These are phyloP conservation scores for Habroteleia sp. DNA, from an alignment of 2,888 invertebrate species.

Conservation along the genomic window DNA sequence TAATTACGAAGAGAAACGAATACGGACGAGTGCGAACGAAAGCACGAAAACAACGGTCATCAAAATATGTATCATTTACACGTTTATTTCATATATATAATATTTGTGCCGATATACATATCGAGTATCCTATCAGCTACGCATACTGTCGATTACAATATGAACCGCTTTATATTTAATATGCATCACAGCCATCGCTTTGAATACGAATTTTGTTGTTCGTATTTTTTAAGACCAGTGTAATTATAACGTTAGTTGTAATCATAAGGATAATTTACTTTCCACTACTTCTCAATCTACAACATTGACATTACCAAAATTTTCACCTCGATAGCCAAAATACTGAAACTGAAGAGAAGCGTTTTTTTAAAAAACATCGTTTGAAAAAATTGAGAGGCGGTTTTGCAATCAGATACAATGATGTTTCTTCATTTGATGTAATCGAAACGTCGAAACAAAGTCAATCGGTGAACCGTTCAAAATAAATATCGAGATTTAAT, in stretches of 20 bases:
- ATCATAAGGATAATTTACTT: slow-evolving; percentile 73
- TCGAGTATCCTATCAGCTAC: slow-evolving; percentile 67
- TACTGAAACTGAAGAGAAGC: not conserved
- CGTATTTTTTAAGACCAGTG: slow-evolving; percentile 78
- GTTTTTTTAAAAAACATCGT: too few species aligned
- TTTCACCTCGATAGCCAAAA: slow-evolving; percentile 27
- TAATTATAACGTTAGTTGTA: slow-evolving; percentile 75
- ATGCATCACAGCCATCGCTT: slow-evolving; percentile 81
- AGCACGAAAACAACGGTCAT: slow-evolving; percentile 66
- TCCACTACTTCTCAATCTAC: slow-evolving; percentile 67
- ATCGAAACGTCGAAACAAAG: too few species aligned
- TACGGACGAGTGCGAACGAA: slow-evolving; percentile 50
- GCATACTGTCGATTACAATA: slow-evolving; percentile 74
- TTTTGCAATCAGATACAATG: too few species aligned
- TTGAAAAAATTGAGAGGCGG: too few species aligned
- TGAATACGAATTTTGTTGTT: slow-evolving; percentile 79
- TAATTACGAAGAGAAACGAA: slow-evolving; percentile 28
- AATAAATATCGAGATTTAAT: too few species aligned
- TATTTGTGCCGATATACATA: slow-evolving; percentile 61
- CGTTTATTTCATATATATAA: slow-evolving; percentile 57
- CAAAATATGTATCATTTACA: slow-evolving; percentile 70
- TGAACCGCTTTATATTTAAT: slow-evolving; percentile 76
- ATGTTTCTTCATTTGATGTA: too few species aligned
- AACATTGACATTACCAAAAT: slow-evolving; percentile 40
- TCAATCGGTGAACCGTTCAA: too few species aligned